A percentile compares a stretch with the other conserved stretches of the same genome.
phyloP scores from a whole-genome alignment of 1,140 invertebrate species.

The Pentalonia nigronervosa region DNA sequence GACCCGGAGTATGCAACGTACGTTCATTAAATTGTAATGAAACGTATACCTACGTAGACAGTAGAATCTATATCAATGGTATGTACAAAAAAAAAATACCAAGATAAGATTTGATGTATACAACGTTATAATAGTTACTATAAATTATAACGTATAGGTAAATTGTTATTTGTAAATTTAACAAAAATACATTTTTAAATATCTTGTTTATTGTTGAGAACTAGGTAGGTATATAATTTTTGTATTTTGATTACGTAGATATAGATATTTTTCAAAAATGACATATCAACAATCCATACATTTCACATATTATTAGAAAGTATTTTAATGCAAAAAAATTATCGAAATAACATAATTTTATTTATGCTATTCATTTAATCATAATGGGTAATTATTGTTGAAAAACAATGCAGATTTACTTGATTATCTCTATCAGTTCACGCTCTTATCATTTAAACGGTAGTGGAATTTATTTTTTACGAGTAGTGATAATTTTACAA shows the following conservation, averaged over 20 bases:
- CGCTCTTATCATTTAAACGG: neutral
- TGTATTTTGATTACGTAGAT: too few species aligned
- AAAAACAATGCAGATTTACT: neutral
- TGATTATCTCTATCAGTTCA: neutral
- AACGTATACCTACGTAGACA: neutral
- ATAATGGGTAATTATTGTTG: neutral
- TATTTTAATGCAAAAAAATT: neutral
- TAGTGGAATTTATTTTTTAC: neutral
- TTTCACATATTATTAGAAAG: neutral
- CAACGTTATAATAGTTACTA: neutral
- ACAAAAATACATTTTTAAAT: too few species aligned
- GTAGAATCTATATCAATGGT: neutral
- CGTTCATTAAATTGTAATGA: neutral
- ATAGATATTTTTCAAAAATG: too few species aligned
- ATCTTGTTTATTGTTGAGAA: too few species aligned
- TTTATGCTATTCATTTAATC: neutral
- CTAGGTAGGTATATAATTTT: too few species aligned
- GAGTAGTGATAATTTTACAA: neutral
- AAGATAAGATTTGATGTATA: neutral
- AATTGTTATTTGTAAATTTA: too few species aligned
- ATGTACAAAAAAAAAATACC: neutral
- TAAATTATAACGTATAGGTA: neutral
- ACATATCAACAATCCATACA: neutral
- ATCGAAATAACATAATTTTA: neutral
- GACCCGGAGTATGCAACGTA: neutral